Evolutionary conservation across 2,113 vertebrate genomes (phyloP).

Genomic region (Himantopus leucocephalus): DNA sequence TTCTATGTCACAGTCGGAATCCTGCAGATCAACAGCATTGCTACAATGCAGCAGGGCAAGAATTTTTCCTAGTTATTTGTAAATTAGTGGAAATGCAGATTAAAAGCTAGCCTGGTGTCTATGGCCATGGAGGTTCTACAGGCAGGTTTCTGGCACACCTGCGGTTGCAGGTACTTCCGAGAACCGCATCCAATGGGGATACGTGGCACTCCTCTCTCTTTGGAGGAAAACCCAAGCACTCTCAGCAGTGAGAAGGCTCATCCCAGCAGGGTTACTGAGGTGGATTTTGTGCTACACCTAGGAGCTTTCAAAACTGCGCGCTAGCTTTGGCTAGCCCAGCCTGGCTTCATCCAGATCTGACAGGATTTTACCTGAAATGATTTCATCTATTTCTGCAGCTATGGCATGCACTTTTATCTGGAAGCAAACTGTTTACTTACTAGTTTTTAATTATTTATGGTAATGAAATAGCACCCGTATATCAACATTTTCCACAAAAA

Average conservation of each 20-base stretch:
- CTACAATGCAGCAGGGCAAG: background rate
- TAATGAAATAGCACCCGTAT: conserved; percentile 25
- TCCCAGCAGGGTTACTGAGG: background rate
- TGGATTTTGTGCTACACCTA: background rate
- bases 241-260: background rate
- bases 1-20: background rate
- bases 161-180: accelerated
- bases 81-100: background rate
- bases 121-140: background rate
- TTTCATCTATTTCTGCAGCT: background rate
- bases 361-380: background rate
- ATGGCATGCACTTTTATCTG: background rate
- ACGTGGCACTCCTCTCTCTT: accelerated
- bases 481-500: conserved; percentile 15
- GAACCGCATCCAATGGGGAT: accelerated
- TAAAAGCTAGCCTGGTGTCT: background rate
- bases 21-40: background rate
- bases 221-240: background rate
- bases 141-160: background rate
- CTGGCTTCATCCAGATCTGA: background rate
- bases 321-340: background rate
- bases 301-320: background rate
- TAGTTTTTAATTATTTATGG: conserved; percentile 60
- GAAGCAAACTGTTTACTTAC: background rate
- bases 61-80: background rate